A percentile compares a stretch with the other conserved stretches of the same genome.
phyloP scores from a whole-genome alignment of 2,888 invertebrate genomes.

The Tachystola acroxantha region DNA sequence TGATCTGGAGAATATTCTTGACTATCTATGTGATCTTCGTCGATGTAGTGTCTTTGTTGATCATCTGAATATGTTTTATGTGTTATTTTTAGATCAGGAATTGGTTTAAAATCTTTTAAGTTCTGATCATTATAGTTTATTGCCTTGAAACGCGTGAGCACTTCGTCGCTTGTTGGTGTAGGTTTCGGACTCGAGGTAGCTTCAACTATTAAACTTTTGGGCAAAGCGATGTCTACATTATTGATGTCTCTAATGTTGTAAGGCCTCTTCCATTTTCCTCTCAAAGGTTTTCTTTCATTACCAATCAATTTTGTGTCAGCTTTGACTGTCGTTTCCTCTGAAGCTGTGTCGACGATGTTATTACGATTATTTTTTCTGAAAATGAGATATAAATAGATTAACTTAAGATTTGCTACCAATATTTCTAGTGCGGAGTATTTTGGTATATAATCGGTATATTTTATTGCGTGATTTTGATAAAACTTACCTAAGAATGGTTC shows the following conservation, averaged over 20 bases:
- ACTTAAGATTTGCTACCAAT: constrained; percentile 44
- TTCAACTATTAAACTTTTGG: constrained; percentile 21
- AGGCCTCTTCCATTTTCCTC: constrained; percentile 33
- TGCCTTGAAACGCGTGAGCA: constrained; percentile 1
- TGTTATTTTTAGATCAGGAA: neutral
- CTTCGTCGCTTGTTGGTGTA: neutral
- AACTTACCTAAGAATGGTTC: constrained; percentile 37
- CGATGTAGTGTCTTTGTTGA: neutral
- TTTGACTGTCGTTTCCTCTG: too few species aligned
- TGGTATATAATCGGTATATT: too few species aligned
- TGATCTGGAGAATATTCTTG: constrained; percentile 4
- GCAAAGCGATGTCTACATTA: constrained; percentile 30
- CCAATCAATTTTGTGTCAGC: constrained; percentile 4
- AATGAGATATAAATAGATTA: constrained; percentile 14
- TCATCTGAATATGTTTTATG: too few species aligned
- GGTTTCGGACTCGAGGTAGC: neutral
- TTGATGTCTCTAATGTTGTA: constrained; percentile 55
- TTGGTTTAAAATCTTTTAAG: neutral
- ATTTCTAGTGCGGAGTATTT: too few species aligned
- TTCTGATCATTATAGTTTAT: neutral
- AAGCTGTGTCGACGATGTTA: constrained; percentile 7
- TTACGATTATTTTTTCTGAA: constrained; percentile 20
- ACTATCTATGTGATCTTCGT: neutral
- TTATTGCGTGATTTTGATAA: too few species aligned
- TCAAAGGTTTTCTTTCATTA: neutral